phyloP scores from a whole-genome alignment of 2,888 invertebrate genomes.

The Drosophila crucigera region DNA sequence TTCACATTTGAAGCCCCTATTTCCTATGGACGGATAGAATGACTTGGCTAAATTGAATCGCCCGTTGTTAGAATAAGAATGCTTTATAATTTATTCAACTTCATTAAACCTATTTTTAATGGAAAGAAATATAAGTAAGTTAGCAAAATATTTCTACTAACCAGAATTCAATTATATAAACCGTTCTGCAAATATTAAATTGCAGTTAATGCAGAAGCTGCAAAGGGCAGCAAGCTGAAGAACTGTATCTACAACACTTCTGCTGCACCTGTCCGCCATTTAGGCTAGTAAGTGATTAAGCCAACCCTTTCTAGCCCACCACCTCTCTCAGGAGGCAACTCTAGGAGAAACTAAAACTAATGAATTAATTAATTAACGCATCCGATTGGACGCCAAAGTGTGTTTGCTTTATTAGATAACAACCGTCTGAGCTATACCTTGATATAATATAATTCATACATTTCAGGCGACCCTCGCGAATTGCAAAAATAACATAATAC shows the following conservation, averaged over 20 bases:
- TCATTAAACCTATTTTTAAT: neutral
- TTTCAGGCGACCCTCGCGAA: constrained; percentile 34
- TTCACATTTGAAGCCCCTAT: neutral
- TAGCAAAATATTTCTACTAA: neutral
- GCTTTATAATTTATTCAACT: neutral
- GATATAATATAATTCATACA: constrained; percentile 7
- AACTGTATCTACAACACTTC: neutral
- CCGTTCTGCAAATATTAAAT: neutral
- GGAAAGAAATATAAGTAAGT: neutral
- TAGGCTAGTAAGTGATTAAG: neutral
- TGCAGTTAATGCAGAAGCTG: neutral
- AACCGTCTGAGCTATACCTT: neutral
- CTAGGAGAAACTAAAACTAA: no score
- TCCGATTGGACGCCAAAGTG: neutral
- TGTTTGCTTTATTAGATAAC: neutral
- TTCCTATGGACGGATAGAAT: neutral
- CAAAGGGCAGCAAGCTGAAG: neutral
- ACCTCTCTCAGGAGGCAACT: neutral
- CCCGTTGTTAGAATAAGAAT: neutral
- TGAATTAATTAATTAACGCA: neutral
- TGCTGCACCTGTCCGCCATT: neutral
- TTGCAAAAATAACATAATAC: constrained; percentile 24
- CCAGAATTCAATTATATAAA: neutral
- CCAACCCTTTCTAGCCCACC: neutral
- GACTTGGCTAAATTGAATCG: neutral